Conservation (phyloP, 2,888 invertebrate genomes). For the Sthenelais limicola region DNA sequence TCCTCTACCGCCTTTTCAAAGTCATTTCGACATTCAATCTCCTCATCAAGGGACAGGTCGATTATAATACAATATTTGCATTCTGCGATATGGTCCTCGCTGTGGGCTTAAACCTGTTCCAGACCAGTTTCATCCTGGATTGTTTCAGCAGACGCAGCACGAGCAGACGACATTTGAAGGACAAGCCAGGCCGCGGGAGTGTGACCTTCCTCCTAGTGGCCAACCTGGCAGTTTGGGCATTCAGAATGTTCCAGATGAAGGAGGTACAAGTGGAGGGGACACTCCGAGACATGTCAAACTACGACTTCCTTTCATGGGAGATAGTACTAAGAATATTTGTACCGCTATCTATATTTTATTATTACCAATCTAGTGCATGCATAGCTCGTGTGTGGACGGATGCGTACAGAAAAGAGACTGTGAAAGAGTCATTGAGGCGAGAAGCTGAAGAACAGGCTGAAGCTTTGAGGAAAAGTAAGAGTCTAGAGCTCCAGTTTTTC, state of each 20-base stretch:
- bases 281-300: neutral
- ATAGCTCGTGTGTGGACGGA: slow-evolving; percentile 40
- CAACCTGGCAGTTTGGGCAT: slow-evolving; percentile 77
- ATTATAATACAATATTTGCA: neutral
- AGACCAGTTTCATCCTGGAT: slow-evolving; percentile 44
- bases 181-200: slow-evolving; percentile 42
- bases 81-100: slow-evolving; percentile 13
- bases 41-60: neutral
- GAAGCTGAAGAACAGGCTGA: slow-evolving; percentile 28
- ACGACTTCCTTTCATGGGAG: slow-evolving; percentile 35
- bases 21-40: slow-evolving; percentile 15
- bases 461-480: slow-evolving; percentile 10
- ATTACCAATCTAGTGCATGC: slow-evolving; percentile 36
- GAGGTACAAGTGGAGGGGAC: slow-evolving; percentile 3
- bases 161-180: slow-evolving; percentile 1
- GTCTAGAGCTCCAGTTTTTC: neutral
- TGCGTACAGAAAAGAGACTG: slow-evolving; percentile 30
- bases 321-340: slow-evolving; percentile 7
- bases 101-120: slow-evolving; percentile 8
- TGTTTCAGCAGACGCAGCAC: slow-evolving; percentile 25
- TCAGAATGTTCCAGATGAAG: slow-evolving; percentile 63
- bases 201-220: slow-evolving; percentile 76
- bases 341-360: slow-evolving; percentile 39
- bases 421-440: slow-evolving; percentile 12
- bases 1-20: slow-evolving; percentile 39